Conservation (phyloP, 2,113 vertebrate species). For the Melanostigma gelatinosum region DNA sequence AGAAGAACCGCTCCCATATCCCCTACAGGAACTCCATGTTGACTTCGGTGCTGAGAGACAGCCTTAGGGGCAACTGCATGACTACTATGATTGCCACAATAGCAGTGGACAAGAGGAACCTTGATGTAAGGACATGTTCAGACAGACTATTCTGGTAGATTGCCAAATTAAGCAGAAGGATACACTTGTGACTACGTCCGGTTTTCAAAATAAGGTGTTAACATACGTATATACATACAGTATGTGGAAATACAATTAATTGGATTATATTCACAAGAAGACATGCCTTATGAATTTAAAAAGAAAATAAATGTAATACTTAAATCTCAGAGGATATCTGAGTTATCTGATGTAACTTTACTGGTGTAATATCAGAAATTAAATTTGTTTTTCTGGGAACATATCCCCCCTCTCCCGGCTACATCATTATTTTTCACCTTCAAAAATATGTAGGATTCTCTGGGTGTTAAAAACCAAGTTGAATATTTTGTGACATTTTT, state of each 20-base stretch:
- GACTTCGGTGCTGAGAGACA: constrained; percentile 97
- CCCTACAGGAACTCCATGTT: constrained; percentile 98
- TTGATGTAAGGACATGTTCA: constrained; percentile 78
- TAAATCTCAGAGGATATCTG: neutral
- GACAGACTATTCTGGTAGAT: neutral
- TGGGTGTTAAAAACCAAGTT: neutral
- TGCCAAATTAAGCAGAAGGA: neutral
- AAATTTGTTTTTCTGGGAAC: neutral
- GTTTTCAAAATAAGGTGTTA: neutral
- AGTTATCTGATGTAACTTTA: too few relatives aligned
- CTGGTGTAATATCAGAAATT: neutral
- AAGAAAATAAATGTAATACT: neutral
- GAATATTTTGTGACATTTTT: neutral
- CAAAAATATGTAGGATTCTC: neutral
- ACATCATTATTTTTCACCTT: neutral
- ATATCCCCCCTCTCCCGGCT: neutral
- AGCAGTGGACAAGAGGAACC: constrained; percentile 89
- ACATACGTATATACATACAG: neutral
- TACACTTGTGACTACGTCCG: neutral
- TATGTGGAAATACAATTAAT: neutral
- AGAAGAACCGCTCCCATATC: constrained; percentile 92
- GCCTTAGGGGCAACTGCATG: constrained; percentile 97
- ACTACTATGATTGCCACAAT: constrained; percentile 96
- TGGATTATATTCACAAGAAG: neutral
- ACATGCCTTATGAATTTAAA: neutral